These are phyloP conservation scores for Saturnia pavonia DNA, from an alignment of 2,888 invertebrate species.

Conservation along the genomic window DNA sequence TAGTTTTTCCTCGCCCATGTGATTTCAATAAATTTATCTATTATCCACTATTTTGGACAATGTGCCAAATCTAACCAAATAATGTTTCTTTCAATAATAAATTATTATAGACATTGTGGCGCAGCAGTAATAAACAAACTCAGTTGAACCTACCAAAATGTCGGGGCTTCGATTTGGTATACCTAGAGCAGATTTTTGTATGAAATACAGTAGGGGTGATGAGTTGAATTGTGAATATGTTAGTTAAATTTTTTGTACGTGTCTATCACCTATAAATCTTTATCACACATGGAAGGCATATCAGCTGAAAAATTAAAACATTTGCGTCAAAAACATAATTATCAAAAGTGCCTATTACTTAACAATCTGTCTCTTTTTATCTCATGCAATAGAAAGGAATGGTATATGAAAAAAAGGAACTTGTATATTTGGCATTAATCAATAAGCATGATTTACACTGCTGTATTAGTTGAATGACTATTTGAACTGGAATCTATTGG, in stretches of 20 bases:
- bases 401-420: not conserved
- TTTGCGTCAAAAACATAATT: not conserved
- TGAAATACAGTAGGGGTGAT: not conserved
- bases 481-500: not conserved
- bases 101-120: too few species aligned
- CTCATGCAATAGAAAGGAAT: not conserved
- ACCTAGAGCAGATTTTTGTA: not conserved
- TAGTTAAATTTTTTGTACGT: not conserved
- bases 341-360: not conserved
- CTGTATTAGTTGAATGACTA: conserved; percentile 14
- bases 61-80: too few species aligned
- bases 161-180: too few species aligned
- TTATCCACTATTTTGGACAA: too few species aligned
- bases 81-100: too few species aligned
- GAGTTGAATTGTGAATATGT: not conserved
- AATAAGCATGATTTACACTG: conserved; percentile 30
- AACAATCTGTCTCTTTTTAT: not conserved
- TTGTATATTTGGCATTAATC: not conserved
- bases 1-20: too few species aligned
- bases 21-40: too few species aligned
- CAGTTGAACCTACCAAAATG: too few species aligned
- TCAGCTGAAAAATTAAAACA: not conserved
- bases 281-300: not conserved
- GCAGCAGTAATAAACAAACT: too few species aligned
- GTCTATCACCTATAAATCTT: not conserved